These are phyloP conservation scores for Nannoperca obscura DNA, from an alignment of 2,797 vertebrate species.

Conservation along the genomic window DNA sequence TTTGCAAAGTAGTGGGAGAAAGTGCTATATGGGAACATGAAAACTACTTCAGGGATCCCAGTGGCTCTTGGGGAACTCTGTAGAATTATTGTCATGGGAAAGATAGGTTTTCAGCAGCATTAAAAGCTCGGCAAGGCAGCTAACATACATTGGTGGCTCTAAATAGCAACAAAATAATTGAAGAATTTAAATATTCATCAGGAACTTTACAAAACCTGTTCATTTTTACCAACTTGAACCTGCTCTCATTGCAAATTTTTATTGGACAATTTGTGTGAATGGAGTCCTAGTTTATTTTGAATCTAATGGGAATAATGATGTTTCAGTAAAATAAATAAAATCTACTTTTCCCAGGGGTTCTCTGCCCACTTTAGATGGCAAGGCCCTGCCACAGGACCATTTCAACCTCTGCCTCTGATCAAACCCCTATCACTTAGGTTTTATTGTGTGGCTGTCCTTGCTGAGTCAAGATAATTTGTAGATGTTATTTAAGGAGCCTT, in stretches of 20 bases:
- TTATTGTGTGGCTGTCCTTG: conserved; percentile 58
- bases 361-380: conserved; percentile 32
- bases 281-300: not conserved
- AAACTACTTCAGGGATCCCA: not conserved
- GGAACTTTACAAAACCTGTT: not conserved
- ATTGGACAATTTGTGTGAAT: not conserved
- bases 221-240: not conserved
- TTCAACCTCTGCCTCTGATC: conserved; percentile 55
- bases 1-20: conserved; percentile 18
- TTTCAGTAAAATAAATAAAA: conserved; percentile 34
- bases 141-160: not conserved
- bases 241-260: not conserved
- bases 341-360: conserved; percentile 7
- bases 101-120: not conserved
- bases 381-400: conserved; percentile 40
- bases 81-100: not conserved
- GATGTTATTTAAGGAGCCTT: conserved; percentile 57
- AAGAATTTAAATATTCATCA: not conserved
- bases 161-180: not conserved
- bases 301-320: conserved; percentile 21
- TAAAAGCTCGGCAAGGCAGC: not conserved
- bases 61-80: not conserved
- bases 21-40: not conserved
- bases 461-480: conserved; percentile 46
- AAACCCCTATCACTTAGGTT: conserved; percentile 62